Conservation (phyloP, 2,113 vertebrate species). For the Labeo rohita region DNA sequence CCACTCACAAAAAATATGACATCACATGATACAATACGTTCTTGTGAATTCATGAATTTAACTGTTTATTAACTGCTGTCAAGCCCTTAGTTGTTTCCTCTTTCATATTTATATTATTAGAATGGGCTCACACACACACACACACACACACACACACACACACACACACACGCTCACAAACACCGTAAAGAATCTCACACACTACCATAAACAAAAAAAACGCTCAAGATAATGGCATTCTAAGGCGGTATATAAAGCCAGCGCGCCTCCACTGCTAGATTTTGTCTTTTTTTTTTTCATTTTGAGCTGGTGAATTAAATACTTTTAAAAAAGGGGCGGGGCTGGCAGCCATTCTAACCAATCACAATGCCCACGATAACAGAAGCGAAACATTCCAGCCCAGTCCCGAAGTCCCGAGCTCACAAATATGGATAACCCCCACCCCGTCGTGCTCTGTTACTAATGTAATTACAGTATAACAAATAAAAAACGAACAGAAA, state of each 20-base stretch:
- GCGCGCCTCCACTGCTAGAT: slow-evolving; percentile 62
- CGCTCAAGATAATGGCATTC: slow-evolving; percentile 70
- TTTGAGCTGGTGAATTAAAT: slow-evolving; percentile 77
- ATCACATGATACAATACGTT: slow-evolving; percentile 73
- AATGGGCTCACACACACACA: slow-evolving; percentile 62
- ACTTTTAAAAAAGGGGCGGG: slow-evolving; percentile 61
- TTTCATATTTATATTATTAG: slow-evolving; percentile 60
- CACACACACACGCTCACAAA: slow-evolving; percentile 63
- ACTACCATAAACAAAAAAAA: slow-evolving; percentile 65
- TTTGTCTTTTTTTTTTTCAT: slow-evolving; percentile 1
- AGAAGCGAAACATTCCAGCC: slow-evolving; percentile 61
- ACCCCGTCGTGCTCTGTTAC: slow-evolving; percentile 61
- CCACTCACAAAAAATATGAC: slow-evolving; percentile 71
- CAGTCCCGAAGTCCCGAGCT: slow-evolving; percentile 28
- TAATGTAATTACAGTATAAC: slow-evolving; percentile 73
- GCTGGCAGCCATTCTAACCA: slow-evolving; percentile 67
- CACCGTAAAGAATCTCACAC: slow-evolving; percentile 62
- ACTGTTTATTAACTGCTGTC: slow-evolving; percentile 73
- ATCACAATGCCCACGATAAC: slow-evolving; percentile 62
- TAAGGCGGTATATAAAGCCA: slow-evolving; percentile 77
- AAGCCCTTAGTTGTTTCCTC: slow-evolving; percentile 72
- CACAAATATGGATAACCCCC: slow-evolving; percentile 36
- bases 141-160: slow-evolving; percentile 64
- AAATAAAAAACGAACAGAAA: slow-evolving; percentile 57
- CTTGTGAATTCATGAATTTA: slow-evolving; percentile 65